Evolutionary conservation across 2,797 vertebrate genomes (phyloP).

Genomic region (Sphenodon punctatus): DNA sequence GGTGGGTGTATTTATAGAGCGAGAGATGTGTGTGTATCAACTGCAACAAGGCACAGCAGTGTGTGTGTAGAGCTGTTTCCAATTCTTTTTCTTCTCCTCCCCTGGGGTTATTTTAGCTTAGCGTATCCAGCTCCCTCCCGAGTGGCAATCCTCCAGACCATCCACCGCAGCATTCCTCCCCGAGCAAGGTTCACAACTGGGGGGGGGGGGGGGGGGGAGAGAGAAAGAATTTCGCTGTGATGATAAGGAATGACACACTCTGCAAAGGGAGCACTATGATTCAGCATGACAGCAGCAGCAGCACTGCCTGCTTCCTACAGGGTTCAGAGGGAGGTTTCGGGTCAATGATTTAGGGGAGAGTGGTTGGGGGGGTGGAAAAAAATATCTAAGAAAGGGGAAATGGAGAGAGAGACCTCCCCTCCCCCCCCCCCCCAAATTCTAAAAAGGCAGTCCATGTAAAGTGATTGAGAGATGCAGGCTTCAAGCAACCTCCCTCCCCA

Average conservation of each 20-base stretch:
- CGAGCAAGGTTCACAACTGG: conserved; percentile 64
- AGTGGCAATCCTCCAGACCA: conserved; percentile 52
- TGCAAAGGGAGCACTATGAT: conserved; percentile 30
- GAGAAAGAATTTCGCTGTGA: conserved; percentile 56
- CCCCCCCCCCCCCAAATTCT: neutral
- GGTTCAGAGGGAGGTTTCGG: neutral
- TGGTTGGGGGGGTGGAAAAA: neutral
- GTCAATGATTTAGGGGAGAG: neutral
- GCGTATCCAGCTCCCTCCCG: conserved; percentile 41
- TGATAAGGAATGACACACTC: conserved; percentile 18
- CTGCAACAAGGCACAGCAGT: conserved; percentile 60
- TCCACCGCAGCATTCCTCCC: conserved; percentile 67
- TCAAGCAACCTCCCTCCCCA: conserved; percentile 11
- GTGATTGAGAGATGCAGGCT: neutral
- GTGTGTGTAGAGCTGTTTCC: neutral
- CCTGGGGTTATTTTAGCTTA: conserved; percentile 35
- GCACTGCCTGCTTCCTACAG: neutral
- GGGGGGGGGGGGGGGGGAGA: neutral
- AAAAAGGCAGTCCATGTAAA: too few relatives aligned
- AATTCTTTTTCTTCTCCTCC: conserved; percentile 8
- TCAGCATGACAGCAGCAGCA: neutral
- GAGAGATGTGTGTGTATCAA: too few relatives aligned
- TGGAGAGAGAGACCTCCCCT: neutral
- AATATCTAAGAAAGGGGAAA: too few relatives aligned
- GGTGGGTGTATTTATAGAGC: neutral